Base-by-base conservation (phyloP, 2,888 invertebrate genomes). In the Dimorphilus gyrociliatus region DNA sequence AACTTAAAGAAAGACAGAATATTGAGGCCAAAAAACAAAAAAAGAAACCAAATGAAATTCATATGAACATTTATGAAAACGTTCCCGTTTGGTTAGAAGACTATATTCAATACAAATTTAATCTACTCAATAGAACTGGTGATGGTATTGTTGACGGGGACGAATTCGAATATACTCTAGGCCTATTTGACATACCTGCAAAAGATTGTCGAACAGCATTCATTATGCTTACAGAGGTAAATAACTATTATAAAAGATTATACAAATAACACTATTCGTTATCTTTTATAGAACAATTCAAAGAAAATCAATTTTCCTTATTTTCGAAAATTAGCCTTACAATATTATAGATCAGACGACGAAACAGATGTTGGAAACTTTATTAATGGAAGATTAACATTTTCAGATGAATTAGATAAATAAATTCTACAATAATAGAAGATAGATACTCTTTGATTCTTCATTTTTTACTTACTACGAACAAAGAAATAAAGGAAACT, bases 51-150 rank as follows among this genome's bases (percentile, higher is more conserved):
- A n/a, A n/a, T n/a, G n/a, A n/a, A n/a, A n/a, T n/a, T n/a, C n/a
- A n/a, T 30, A 5, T 15, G 16, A 10, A 10, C 10, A n/a, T n/a
- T n/a, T n/a, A 27, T 17, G 23, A 25, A 12, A 24, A 29, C 16
- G 21, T 59, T 1, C 59, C 59, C 1, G 44, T 32, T 7, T 59
- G 59, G 59, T 35, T 60, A n/a, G 46, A 52, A 17, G 42, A 48
- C 25, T 59, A 59, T 33, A 47, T 58, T n/a, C 45, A 51, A 34
- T 57, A 56, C 39, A 55, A 55, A 31, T 59, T 59, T 31, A 47
- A 53, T 31, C 42, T 59, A 1, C 45, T 47, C 17, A 58, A 59
- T 36, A 38, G 59, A 36, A 51, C 57, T 25, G 58, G 51, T 7
- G 55, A 60, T 32, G 55, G 55, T 0, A 30, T 41, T 3, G 38